Evolutionary conservation across 1,140 invertebrate species (phyloP), one percentile per base, ranked within the genome.

Genomic region (Atopsyche davidsoni): DNA sequence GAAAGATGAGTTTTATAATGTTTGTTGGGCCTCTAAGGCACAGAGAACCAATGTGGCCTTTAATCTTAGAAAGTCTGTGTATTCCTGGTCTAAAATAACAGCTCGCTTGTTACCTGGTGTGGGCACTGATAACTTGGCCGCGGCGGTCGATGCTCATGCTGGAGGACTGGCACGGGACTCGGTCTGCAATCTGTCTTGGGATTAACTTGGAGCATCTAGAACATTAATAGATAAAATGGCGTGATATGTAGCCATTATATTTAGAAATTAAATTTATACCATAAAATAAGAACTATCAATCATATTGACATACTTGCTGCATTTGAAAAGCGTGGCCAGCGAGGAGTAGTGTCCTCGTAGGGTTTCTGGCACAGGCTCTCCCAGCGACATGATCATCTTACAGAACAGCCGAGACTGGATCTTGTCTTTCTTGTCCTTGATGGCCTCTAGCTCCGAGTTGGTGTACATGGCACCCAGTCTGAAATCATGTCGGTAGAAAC

Each of bases 351-450:
- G 88, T 0, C 88, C 89, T 10, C 83, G 70, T 9, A 80, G 66
- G 3, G 80, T 81, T 61, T 89, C 81, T 0, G 85, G 79, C 35
- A 79, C 78, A 1, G 79, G 73, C 62, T 89, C 82, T 2, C 76
- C 80, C 2, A 92, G 71, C 1, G 80, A 80, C 51, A 84, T 69
- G 41, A 92, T 87, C 46, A 92, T 73, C 68, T 91, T 89, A 34
- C 84, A 85, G 71, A 84, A 92, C 4, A 93, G 68, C 6, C 85
- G 75, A 4, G 86, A 87, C 57, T 89, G 86, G 14, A 92, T 83
- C 62, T 89, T 87, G 64, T 92, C 89, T 59, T 86, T 86, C 49
- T 82, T 80, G 58, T 92, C 89, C 50, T 80, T 77, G 14, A 91
- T 74, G 24, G 75, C 70, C 66, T 92, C 87, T 28, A 92, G 68